Base-by-base conservation (phyloP, 2,113 vertebrate species). In the Mustela nigripes region DNA sequence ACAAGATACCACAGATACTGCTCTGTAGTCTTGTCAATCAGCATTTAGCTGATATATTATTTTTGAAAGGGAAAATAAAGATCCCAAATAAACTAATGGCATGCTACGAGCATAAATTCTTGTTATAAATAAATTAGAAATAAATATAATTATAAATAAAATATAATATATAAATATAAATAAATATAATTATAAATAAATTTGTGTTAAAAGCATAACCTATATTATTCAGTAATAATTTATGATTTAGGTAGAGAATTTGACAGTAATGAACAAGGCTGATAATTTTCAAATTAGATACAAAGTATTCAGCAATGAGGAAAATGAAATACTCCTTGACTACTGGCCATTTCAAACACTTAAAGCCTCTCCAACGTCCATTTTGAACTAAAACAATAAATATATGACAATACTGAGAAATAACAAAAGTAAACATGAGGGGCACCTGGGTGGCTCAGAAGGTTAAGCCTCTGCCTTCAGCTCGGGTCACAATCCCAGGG, bases 381-480 rank as follows among this genome's bases (percentile, higher is more conserved):
- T 39, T 83, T 39, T 91, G 62, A 83, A 96, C 83, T 93, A 71
- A 71, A 95, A 94, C 45, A 90, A 0, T 83, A 84, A 94, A 16
- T 94, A 33, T 42, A 79, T 33, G 50, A 81, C n/a, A 90, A 93
- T 91, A 96, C 69, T 45, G 93, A 83, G 19, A 93, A 89, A 74
- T 79, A 83, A 50, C 63, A 63, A 67, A 93, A 74, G 45, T 86
- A 39, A 90, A 90, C 82, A 82, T 87, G 11, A 92, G 53, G 16
- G 53, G 16, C 16, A 5, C 53, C 53, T 56, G 53, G 53, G 53
- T 56, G 53, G 53, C 53, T 56, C 53, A 56, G 53, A 18, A 16
- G 5, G 53, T 56, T 56, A 56, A 56, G 53, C 15, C 15, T 56
- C 16, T 56, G 53, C 53, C 53, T 56, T 56, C 16, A 10, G 53